A percentile compares a stretch with the other conserved stretches of the same genome.
phyloP scores from a whole-genome alignment of 1,140 invertebrate species.

The Pseudomyrmex dendroicus region DNA sequence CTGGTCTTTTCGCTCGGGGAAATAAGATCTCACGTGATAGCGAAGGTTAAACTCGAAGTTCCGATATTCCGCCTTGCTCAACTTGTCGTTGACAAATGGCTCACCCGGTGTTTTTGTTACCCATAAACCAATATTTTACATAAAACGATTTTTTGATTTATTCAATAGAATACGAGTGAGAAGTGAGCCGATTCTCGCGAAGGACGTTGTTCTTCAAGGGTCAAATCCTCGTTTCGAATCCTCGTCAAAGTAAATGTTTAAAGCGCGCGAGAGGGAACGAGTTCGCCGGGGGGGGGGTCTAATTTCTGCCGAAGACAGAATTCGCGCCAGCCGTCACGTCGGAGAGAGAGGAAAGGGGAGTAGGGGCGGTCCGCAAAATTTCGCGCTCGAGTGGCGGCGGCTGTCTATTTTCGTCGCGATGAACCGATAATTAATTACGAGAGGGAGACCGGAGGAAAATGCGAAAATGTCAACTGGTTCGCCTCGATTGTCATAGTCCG shows the following conservation, averaged over 20 bases:
- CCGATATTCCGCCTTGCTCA: too few relatives aligned
- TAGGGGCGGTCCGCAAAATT: conserved; percentile 13
- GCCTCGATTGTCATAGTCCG: conserved; percentile 45
- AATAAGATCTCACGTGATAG: neutral
- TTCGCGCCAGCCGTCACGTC: conserved; percentile 31
- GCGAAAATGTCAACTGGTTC: conserved; percentile 53
- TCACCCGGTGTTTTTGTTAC: too few relatives aligned
- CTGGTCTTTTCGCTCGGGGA: neutral
- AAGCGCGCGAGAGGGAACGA: neutral
- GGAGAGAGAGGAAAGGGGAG: too few relatives aligned
- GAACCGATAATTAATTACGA: conserved; percentile 61
- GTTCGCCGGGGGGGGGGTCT: conserved; percentile 22
- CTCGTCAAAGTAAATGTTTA: neutral
- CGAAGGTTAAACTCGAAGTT: too few relatives aligned
- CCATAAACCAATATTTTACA: too few relatives aligned
- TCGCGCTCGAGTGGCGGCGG: conserved; percentile 38
- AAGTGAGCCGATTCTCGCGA: neutral
- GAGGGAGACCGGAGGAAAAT: conserved; percentile 33
- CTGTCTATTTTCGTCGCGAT: conserved; percentile 52
- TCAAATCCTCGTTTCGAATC: too few relatives aligned
- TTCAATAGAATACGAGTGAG: too few relatives aligned
- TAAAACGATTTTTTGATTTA: too few relatives aligned
- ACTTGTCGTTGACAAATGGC: too few relatives aligned
- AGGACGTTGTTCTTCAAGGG: neutral
- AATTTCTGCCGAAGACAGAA: conserved; percentile 56